Conservation (phyloP, 2,797 vertebrate species). For the Perodicticus potto region DNA sequence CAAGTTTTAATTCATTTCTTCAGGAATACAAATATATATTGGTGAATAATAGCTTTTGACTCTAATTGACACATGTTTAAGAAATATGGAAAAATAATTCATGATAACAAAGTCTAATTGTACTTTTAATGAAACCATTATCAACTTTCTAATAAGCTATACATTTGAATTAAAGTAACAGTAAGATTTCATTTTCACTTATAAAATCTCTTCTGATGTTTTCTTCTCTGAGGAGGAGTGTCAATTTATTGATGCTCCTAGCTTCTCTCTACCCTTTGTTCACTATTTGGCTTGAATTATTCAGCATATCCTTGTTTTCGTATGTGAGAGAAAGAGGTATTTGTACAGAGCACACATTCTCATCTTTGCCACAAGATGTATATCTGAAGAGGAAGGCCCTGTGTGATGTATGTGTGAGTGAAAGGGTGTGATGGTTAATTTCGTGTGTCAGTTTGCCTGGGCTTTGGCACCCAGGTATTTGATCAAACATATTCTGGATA, state of each 20-base stretch:
- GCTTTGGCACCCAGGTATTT: not conserved
- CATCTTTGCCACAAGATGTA: not conserved
- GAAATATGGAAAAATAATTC: not conserved
- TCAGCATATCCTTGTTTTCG: not conserved
- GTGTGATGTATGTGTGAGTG: not conserved
- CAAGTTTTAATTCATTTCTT: not conserved
- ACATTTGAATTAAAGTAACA: conserved; percentile 6
- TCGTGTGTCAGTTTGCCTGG: no score
- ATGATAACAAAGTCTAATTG: not conserved
- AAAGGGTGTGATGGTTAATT: not conserved
- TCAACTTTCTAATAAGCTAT: not conserved
- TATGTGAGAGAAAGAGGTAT: not conserved
- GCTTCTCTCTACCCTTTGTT: not conserved
- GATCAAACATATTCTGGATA: not conserved
- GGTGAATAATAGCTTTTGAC: not conserved
- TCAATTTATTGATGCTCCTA: not conserved
- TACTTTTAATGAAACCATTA: not conserved
- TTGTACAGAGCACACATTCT: not conserved
- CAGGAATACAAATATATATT: not conserved
- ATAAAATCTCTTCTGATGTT: not conserved
- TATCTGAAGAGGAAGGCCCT: not conserved
- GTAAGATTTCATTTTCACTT: not conserved
- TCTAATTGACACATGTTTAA: not conserved
- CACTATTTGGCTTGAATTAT: not conserved
- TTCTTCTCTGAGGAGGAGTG: not conserved